Percentiles rank a stretch among this genome's conserved stretches.
Conservation (phyloP, 2,888 invertebrate species). For the Ischnus inquisitorius region DNA sequence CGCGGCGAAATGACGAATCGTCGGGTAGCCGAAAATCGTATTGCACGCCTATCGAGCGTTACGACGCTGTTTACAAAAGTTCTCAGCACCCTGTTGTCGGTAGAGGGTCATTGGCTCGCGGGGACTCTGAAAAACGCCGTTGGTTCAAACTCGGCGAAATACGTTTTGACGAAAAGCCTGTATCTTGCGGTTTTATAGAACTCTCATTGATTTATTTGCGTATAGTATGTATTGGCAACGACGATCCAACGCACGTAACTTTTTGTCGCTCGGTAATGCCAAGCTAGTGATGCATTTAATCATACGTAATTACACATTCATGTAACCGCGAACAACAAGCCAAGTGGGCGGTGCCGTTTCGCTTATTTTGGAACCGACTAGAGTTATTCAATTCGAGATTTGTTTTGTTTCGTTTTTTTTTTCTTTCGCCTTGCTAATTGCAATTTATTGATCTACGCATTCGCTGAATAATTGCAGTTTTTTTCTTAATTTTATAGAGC, state of each 20-base stretch:
- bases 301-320: constrained; percentile 66
- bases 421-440: background rate
- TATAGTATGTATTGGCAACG: constrained; percentile 43
- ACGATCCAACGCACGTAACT: constrained; percentile 27
- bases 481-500: background rate
- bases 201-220: background rate
- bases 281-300: constrained; percentile 59
- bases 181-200: background rate
- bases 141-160: constrained; percentile 18
- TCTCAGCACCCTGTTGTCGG: background rate
- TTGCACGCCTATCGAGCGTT: background rate
- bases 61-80: background rate
- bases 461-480: background rate
- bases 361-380: constrained; percentile 51
- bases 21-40: constrained; percentile 30
- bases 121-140: background rate
- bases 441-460: background rate
- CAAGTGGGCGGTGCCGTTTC: constrained; percentile 60
- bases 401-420: background rate
- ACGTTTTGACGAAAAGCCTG: background rate
- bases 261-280: constrained; percentile 51
- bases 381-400: background rate
- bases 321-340: constrained; percentile 57
- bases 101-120: background rate
- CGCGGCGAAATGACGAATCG: constrained; percentile 44